phyloP scores from a whole-genome alignment of 2,113 vertebrate species.

The Oncorhynchus clarkii region DNA sequence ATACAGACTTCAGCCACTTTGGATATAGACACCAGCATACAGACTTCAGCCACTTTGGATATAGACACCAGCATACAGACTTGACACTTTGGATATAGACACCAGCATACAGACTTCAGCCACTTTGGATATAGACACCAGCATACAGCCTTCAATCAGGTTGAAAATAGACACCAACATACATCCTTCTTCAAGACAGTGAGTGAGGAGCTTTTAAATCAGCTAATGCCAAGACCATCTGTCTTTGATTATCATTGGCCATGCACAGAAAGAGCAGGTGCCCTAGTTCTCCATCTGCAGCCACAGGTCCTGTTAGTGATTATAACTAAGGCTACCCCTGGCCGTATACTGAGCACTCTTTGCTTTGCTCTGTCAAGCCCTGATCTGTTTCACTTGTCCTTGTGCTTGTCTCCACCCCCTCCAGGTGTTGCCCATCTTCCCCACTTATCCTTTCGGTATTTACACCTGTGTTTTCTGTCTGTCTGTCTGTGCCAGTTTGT shows the following conservation, averaged over 20 bases:
- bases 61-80: not conserved
- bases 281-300: not conserved
- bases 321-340: not conserved
- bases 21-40: not conserved
- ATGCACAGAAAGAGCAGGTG: not conserved
- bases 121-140: not conserved
- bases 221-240: not conserved
- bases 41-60: not conserved
- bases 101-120: not conserved
- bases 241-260: not conserved
- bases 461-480: no score
- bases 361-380: no score
- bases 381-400: no score
- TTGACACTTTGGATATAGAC: not conserved
- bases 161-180: not conserved
- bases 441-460: no score
- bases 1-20: no score
- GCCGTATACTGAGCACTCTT: not conserved
- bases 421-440: no score
- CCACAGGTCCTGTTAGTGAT: not conserved
- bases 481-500: no score
- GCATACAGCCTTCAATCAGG: not conserved
- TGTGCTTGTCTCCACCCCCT: no score
- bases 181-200: not conserved
- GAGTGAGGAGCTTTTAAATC: not conserved